These are phyloP conservation scores for Trachelipus rathkii DNA, from an alignment of 1,140 invertebrate genomes.

Conservation along the genomic window DNA sequence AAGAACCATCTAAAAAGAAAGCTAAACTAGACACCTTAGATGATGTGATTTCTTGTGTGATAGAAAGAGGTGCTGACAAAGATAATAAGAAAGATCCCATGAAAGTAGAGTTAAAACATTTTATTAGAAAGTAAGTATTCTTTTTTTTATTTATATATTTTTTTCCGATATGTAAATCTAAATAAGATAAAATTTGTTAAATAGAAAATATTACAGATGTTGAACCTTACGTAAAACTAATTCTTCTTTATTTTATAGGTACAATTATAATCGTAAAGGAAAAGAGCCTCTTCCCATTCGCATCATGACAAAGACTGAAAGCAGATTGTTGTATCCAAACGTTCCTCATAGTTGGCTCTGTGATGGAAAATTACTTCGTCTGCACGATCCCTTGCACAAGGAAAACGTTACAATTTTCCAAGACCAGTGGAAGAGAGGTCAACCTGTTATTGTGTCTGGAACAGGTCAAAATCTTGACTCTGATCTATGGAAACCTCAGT, in stretches of 20 bases:
- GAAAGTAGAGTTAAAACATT: constrained; percentile 45
- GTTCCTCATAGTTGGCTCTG: constrained; percentile 66
- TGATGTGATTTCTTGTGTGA: constrained; percentile 75
- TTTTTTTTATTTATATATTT: background rate
- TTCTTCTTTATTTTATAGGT: constrained; percentile 27
- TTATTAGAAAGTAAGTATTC: constrained; percentile 42
- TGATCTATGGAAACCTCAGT: constrained; percentile 80
- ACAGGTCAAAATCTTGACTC: constrained; percentile 71
- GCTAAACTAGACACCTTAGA: constrained; percentile 63
- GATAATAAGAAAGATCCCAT: constrained; percentile 48
- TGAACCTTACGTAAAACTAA: no score
- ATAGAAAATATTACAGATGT: no score
- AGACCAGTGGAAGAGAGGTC: constrained; percentile 92
- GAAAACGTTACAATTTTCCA: constrained; percentile 69
- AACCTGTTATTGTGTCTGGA: constrained; percentile 92
- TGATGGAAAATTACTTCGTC: constrained; percentile 78
- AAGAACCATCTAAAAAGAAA: constrained; percentile 56
- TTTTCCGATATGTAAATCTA: background rate
- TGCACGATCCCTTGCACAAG: constrained; percentile 74
- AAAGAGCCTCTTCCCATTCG: constrained; percentile 61
- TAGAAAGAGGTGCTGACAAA: constrained; percentile 62
- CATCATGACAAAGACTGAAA: constrained; percentile 81
- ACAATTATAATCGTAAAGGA: constrained; percentile 56
- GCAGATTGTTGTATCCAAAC: constrained; percentile 61
- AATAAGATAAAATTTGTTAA: no score